phyloP scores from a whole-genome alignment of 2,113 vertebrate species.

The Otus sunia region DNA sequence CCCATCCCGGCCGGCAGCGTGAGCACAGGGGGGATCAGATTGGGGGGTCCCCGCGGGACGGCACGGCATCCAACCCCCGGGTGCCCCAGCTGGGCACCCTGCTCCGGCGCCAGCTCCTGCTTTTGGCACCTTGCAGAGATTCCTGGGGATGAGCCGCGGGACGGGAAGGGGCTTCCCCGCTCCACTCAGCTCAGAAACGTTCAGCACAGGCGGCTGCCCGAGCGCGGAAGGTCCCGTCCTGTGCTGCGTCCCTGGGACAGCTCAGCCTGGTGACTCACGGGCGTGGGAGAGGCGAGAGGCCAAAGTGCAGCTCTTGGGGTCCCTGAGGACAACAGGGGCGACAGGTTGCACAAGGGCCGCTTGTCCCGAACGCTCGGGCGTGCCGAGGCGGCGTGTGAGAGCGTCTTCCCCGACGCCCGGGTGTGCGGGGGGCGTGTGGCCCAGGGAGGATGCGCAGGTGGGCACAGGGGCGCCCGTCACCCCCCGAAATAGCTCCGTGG shows the following conservation, averaged over 20 bases:
- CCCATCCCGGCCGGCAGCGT: rapidly evolving
- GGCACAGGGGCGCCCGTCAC: background rate
- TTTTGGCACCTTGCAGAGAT: background rate
- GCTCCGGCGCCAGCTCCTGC: background rate
- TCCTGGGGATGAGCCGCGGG: background rate
- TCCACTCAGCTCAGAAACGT: background rate
- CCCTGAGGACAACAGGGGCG: background rate
- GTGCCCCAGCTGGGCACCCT: background rate
- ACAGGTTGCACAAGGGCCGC: background rate
- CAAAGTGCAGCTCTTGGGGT: background rate
- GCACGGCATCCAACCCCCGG: background rate
- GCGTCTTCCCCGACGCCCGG: rapidly evolving
- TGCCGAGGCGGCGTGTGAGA: background rate
- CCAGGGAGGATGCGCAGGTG: background rate
- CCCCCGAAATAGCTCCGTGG: slow-evolving; percentile 5
- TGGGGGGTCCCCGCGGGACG: background rate
- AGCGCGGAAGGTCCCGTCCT: background rate
- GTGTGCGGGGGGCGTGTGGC: background rate
- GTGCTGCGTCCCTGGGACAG: background rate
- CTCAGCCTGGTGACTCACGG: slow-evolving; percentile 34
- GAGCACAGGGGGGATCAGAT: background rate
- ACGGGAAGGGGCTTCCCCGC: background rate
- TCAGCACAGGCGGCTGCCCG: background rate
- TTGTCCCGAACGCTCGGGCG: rapidly evolving
- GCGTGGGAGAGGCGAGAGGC: background rate